Conservation (phyloP, 2,113 vertebrate species). For the Sphaerodactylus townsendi region DNA sequence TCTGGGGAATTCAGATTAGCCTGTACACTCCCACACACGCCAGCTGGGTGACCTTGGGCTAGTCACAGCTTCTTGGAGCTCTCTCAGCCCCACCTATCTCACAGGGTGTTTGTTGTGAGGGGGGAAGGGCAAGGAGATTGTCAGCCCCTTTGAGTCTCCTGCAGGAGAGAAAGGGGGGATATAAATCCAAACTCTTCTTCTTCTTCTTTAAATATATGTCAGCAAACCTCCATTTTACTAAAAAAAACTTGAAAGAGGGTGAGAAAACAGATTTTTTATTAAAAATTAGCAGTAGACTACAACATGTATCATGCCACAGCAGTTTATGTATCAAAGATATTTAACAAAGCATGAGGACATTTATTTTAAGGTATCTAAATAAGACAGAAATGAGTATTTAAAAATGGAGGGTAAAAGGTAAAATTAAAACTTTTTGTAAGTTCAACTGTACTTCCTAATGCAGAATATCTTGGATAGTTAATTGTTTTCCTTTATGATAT, state of each 20-base stretch:
- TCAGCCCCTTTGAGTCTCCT: too few relatives aligned
- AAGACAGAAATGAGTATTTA: background rate
- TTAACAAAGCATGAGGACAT: background rate
- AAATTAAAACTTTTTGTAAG: background rate
- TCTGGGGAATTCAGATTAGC: too few relatives aligned
- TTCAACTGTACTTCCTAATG: background rate
- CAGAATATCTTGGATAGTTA: background rate
- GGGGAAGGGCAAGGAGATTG: too few relatives aligned
- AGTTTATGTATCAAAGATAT: background rate
- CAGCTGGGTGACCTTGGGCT: too few relatives aligned
- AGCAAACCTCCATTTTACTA: background rate
- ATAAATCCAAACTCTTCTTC: too few relatives aligned
- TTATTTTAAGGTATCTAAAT: background rate
- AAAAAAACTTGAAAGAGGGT: background rate
- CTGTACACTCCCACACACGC: too few relatives aligned
- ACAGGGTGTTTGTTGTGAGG: too few relatives aligned
- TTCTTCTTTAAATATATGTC: background rate
- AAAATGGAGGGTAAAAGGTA: background rate
- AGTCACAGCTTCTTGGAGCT: too few relatives aligned
- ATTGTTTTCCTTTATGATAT: background rate
- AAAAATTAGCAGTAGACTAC: background rate
- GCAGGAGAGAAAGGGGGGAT: too few relatives aligned
- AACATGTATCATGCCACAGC: background rate
- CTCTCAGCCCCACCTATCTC: too few relatives aligned
- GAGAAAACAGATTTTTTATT: background rate